A percentile compares a stretch with the other conserved stretches of the same genome.
Conservation (phyloP, 2,888 invertebrate genomes). For the Plebejus melissa region DNA sequence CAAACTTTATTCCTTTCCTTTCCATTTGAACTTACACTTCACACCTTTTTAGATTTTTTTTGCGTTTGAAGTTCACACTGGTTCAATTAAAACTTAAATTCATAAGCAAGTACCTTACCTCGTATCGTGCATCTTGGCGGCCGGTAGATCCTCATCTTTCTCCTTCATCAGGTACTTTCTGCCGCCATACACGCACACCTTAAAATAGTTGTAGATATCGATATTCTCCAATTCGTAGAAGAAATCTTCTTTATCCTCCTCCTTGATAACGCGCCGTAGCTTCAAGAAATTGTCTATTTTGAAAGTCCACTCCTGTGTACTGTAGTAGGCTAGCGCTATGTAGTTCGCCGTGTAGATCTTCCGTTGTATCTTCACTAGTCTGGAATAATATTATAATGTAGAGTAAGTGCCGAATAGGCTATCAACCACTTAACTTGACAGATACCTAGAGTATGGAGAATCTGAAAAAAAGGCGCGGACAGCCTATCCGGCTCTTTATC, state of each 20-base stretch:
- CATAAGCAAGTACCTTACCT: conserved; percentile 57
- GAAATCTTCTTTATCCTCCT: conserved; percentile 75
- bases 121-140: conserved; percentile 67
- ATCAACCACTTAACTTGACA: too few relatives aligned
- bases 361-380: conserved; percentile 87
- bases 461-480: too few relatives aligned
- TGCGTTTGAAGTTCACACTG: neutral
- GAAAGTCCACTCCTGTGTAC: conserved; percentile 88
- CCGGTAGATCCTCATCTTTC: conserved; percentile 74
- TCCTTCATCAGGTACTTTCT: conserved; percentile 84
- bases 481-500: too few relatives aligned
- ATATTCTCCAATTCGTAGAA: conserved; percentile 57
- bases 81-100: neutral
- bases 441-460: too few relatives aligned
- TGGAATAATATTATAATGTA: conserved; percentile 48
- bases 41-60: neutral
- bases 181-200: conserved; percentile 79
- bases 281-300: conserved; percentile 79
- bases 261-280: conserved; percentile 71
- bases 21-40: neutral
- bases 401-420: neutral
- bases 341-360: conserved; percentile 85
- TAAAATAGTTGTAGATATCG: conserved; percentile 66
- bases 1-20: neutral
- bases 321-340: conserved; percentile 85